Conservation (phyloP, 2,113 vertebrate genomes). For the Notothenia rossii region DNA sequence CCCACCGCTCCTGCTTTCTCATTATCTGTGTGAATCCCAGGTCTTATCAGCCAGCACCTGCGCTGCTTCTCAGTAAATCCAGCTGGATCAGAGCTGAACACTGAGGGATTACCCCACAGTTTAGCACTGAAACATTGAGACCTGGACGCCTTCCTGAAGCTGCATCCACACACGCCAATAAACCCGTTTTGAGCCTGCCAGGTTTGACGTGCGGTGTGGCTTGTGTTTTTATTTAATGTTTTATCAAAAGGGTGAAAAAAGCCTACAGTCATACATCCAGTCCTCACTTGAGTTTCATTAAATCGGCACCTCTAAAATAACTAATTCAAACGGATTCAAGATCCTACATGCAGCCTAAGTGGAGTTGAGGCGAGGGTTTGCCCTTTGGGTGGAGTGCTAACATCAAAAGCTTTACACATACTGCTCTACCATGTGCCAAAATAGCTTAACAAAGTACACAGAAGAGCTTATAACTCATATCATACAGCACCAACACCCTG, state of each 20-base stretch:
- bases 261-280: slow-evolving; percentile 40
- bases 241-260: slow-evolving; percentile 54
- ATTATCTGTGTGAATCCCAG: slow-evolving; percentile 58
- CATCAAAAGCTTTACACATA: slow-evolving; percentile 62
- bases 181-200: slow-evolving; percentile 14
- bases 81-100: slow-evolving; percentile 65
- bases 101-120: slow-evolving; percentile 66
- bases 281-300: slow-evolving; percentile 16
- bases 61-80: slow-evolving; percentile 62
- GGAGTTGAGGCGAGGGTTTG: slow-evolving; percentile 39
- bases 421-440: slow-evolving; percentile 34
- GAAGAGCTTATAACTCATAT: slow-evolving; percentile 21
- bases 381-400: slow-evolving; percentile 56
- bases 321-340: slow-evolving; percentile 50
- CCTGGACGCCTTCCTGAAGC: slow-evolving; percentile 35
- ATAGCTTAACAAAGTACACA: slow-evolving; percentile 52
- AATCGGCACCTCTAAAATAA: slow-evolving; percentile 38
- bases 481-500: slow-evolving; percentile 13
- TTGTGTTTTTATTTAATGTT: slow-evolving; percentile 3
- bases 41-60: slow-evolving; percentile 74
- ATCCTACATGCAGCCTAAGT: slow-evolving; percentile 51
- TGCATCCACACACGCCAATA: slow-evolving; percentile 49
- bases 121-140: slow-evolving; percentile 58
- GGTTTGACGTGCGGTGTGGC: slow-evolving; percentile 41
- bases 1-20: slow-evolving; percentile 5